Evolutionary conservation across 2,797 vertebrate genomes (phyloP), one percentile per base, ranked within the genome.

Genomic region (Peromyscus attwateri): DNA sequence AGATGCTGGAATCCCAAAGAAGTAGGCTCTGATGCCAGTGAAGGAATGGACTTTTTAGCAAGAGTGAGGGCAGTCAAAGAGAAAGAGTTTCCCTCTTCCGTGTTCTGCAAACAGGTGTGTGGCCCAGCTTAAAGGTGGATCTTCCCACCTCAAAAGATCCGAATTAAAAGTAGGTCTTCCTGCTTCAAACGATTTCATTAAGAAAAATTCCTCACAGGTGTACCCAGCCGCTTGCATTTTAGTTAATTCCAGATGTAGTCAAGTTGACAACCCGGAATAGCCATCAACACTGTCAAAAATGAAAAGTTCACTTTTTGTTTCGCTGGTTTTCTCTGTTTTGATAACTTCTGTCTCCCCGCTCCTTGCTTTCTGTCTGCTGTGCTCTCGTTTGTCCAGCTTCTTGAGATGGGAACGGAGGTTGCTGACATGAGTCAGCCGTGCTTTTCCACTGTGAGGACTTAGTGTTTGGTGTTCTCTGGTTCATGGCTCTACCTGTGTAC

Each of bases 401-500:
- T 43, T 5, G 27, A 27, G 49, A 29, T 21, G 1, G 11, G 34
- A 40, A 7, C 1, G 6, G 21, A 43, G 17, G 6, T 34, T 27
- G 11, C 11, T 34, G 79, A n/a, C 3, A 5, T 43, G 64, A 70
- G 60, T 34, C 19, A 21, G n/a, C 0, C 11, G 40, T 31, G 25
- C 77, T 68, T 76, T 43, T 34, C 60, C 34, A 4, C 9, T 3
- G 2, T 21, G 31, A 46, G 17, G 25, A 0, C 3, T 25, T 16
- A 46, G 57, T 10, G 31, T 9, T 11, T 1, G 0, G 0, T 25
- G 2, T 49, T 25, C 70, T 2, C 31, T 68, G 40, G 4, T 19
- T 27, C n/a, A 13, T 7, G 31, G 37, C 37, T 13, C 52, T 43
- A 40, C 1, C 52, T n/a, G 12, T 64, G 40, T 52, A 29, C 23